A percentile compares a stretch with the other conserved stretches of the same genome.
These are phyloP conservation scores for Melanotaenia maccullochi DNA, from an alignment of 2,797 vertebrate genomes.

Conservation along the genomic window DNA sequence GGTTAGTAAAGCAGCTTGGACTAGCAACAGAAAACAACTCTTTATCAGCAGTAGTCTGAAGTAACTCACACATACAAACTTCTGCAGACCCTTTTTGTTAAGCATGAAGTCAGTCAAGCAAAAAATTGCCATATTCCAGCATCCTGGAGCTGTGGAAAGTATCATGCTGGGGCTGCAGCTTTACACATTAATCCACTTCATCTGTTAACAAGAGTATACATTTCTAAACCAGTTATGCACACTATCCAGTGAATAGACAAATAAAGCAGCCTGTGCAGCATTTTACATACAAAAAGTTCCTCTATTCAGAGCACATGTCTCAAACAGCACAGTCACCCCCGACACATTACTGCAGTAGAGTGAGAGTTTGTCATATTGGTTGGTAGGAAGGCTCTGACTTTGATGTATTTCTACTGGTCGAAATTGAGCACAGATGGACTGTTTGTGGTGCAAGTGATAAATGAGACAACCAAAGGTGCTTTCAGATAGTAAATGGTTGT, in stretches of 20 bases:
- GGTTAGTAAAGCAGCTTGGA: slow-evolving; percentile 3
- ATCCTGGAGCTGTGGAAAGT: slow-evolving; percentile 18
- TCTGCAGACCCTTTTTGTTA: slow-evolving; percentile 2
- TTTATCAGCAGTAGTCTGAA: slow-evolving; percentile 3
- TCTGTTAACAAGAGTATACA: slow-evolving; percentile 13
- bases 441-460: neutral
- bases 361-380: neutral
- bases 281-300: neutral
- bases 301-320: neutral
- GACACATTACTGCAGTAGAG: neutral
- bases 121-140: neutral
- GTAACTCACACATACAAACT: slow-evolving; percentile 5
- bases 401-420: slow-evolving; percentile 9
- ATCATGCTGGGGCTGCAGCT: slow-evolving; percentile 6
- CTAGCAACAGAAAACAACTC: slow-evolving; percentile 1
- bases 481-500: neutral
- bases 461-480: neutral
- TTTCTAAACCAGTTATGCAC: neutral
- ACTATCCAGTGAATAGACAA: neutral
- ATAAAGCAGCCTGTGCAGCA: neutral
- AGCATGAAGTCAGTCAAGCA: neutral
- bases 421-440: neutral
- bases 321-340: neutral
- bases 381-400: neutral
- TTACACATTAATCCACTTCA: slow-evolving; percentile 7